Percentiles rank a stretch among this genome's conserved stretches.
Conservation (phyloP, 2,113 vertebrate species). For the Oenanthe melanoleuca region DNA sequence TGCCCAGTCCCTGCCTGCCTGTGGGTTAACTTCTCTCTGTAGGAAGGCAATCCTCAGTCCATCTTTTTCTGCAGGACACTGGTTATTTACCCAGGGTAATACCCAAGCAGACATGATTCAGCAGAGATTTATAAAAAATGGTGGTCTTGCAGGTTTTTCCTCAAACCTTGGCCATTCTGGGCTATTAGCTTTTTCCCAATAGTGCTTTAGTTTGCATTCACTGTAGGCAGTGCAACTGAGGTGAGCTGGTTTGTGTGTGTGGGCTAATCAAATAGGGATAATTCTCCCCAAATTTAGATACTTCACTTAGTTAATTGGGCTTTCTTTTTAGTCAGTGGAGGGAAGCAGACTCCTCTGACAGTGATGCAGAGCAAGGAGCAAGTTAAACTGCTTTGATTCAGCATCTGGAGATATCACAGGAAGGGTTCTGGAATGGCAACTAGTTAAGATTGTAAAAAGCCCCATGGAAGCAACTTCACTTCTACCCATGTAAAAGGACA, state of each 20-base stretch:
- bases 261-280: neutral
- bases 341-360: neutral
- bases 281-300: neutral
- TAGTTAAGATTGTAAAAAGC: neutral
- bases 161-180: neutral
- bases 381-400: neutral
- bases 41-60: neutral
- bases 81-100: neutral
- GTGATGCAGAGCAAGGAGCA: neutral
- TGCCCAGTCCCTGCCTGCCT: neutral
- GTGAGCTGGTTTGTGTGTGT: neutral
- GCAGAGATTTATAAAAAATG: neutral
- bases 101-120: neutral
- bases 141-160: neutral
- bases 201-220: neutral
- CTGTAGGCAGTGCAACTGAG: fast-evolving
- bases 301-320: neutral
- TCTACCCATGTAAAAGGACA: neutral
- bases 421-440: neutral
- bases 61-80: neutral
- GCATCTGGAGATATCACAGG: neutral
- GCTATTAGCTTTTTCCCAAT: neutral
- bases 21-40: neutral
- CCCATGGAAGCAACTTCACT: neutral
- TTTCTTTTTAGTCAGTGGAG: neutral